Conservation (phyloP, 2,888 invertebrate species). For the Caenorhabditis zanzibari region DNA sequence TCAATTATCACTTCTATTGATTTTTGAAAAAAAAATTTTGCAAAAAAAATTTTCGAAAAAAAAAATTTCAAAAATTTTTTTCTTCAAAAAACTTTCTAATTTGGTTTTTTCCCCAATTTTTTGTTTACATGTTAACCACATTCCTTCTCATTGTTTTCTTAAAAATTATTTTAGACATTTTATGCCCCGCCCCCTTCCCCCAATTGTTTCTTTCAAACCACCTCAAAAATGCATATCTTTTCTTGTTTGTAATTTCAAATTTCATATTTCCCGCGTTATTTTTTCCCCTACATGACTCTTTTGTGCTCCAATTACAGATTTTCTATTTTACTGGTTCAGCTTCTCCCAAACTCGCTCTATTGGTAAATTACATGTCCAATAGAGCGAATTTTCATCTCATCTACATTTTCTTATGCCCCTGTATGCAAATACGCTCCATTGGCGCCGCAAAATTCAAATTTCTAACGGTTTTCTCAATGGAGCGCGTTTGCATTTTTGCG, state of each 20-base stretch:
- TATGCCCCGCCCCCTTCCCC: no score
- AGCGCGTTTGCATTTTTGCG: background rate
- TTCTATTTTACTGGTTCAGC: background rate
- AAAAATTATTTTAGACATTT: background rate
- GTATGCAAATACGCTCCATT: background rate
- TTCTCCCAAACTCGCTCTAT: no score
- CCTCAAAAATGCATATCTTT: background rate
- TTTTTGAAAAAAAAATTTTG: no score
- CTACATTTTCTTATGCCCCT: background rate
- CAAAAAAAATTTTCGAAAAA: no score
- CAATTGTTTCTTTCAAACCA: background rate
- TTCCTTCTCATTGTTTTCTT: background rate
- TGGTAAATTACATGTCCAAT: background rate
- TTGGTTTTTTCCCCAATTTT: background rate
- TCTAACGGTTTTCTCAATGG: background rate
- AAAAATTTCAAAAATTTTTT: background rate
- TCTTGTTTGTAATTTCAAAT: background rate
- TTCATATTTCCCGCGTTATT: slow-evolving; percentile 6
- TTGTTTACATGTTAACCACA: background rate
- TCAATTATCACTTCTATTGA: background rate
- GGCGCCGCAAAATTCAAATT: background rate
- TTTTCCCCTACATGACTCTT: background rate
- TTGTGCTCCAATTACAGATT: background rate
- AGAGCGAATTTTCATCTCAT: no score
- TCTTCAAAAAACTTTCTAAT: background rate